Evolutionary conservation across 2,888 invertebrate species (phyloP).

Genomic region (Holacanthella duospinosa): DNA sequence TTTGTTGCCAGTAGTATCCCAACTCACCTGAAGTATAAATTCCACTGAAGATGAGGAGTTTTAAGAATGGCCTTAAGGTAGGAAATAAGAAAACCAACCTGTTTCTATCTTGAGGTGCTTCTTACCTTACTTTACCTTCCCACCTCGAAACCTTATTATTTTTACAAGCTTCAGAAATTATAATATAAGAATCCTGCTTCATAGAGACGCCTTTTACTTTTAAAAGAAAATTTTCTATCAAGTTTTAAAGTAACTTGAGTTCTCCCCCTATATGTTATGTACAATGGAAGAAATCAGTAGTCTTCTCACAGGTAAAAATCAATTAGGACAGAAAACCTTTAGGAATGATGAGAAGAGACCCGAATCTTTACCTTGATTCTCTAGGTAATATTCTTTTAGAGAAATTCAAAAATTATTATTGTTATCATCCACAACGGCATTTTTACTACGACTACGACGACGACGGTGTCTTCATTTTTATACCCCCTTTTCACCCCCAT

Average conservation of each 20-base stretch:
- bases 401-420: neutral
- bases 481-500: too few relatives aligned
- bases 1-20: neutral
- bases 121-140: neutral
- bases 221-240: neutral
- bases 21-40: too few relatives aligned
- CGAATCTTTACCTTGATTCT: neutral
- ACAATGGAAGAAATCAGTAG: neutral
- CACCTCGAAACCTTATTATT: conserved; percentile 2
- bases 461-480: too few relatives aligned
- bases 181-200: neutral
- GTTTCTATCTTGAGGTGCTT: neutral
- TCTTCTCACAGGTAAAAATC: neutral
- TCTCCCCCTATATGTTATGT: too few relatives aligned
- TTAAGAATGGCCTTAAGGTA: neutral
- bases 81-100: conserved; percentile 1
- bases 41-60: neutral
- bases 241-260: neutral
- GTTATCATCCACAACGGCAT: neutral
- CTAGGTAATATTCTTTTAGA: neutral
- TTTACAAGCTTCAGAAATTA: neutral
- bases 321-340: neutral
- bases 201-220: conserved; percentile 1
- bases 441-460: neutral
- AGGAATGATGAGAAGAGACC: neutral